Conservation (phyloP, 2,888 invertebrate genomes). For the Gymnocheta viridis region DNA sequence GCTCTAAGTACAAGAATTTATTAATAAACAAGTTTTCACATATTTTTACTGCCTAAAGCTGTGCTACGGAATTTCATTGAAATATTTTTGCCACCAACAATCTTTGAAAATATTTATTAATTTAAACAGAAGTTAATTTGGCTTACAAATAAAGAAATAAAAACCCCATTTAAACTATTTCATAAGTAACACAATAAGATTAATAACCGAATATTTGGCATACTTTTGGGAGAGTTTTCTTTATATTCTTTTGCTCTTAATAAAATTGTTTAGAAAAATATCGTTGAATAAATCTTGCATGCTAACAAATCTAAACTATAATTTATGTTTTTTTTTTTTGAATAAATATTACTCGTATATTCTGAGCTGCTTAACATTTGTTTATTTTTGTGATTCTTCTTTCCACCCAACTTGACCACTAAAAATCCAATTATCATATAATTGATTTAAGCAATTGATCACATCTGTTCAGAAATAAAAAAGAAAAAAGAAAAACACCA, state of each 20-base stretch:
- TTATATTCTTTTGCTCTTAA: not conserved
- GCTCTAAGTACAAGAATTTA: conserved; percentile 12
- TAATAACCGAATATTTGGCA: not conserved
- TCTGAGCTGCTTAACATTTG: not conserved
- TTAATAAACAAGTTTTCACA: conserved; percentile 1
- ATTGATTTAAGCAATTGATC: conserved; percentile 65
- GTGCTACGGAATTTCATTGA: conserved; percentile 1
- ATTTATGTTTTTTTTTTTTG: not conserved
- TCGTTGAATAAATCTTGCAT: no score
- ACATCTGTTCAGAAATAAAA: conserved; percentile 56
- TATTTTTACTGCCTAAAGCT: conserved; percentile 9
- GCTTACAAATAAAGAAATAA: not conserved
- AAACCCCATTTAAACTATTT: not conserved
- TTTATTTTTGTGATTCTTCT: not conserved
- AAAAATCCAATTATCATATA: conserved; percentile 65
- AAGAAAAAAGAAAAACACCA: conserved; percentile 35
- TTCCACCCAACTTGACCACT: conserved; percentile 55
- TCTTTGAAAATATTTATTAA: not conserved
- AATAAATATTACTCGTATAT: not conserved
- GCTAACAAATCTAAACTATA: not conserved
- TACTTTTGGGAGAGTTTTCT: not conserved
- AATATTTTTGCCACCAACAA: not conserved
- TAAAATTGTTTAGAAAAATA: no score
- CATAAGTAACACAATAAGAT: not conserved
- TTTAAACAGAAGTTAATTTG: not conserved